phyloP scores from a whole-genome alignment of 2,888 invertebrate genomes.

The Cecidostiba fungosa region DNA sequence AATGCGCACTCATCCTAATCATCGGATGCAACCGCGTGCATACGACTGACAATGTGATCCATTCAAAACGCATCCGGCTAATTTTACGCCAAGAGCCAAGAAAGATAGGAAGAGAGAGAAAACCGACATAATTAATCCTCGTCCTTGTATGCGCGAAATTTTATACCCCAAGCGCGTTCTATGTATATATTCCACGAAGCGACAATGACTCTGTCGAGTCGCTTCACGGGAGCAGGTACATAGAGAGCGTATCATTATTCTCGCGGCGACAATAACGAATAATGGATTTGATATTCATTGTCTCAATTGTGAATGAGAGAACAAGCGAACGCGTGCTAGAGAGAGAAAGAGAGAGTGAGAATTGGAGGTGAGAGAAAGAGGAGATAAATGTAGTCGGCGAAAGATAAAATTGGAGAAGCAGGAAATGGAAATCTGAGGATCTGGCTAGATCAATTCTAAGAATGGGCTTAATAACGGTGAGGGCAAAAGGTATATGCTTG shows the following conservation, averaged over 20 bases:
- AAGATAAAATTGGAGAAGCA: neutral
- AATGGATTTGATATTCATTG: constrained; percentile 73
- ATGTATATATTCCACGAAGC: neutral
- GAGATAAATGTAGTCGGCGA: neutral
- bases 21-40: constrained; percentile 32
- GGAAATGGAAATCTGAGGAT: neutral
- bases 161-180: constrained; percentile 29
- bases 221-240: neutral
- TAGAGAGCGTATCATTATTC: constrained; percentile 68
- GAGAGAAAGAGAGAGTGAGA: neutral
- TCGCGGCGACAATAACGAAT: constrained; percentile 67
- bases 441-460: neutral
- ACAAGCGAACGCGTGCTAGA: neutral
- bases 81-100: neutral
- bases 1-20: constrained; percentile 29
- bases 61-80: neutral
- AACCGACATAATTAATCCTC: constrained; percentile 34
- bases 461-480: neutral
- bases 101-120: neutral
- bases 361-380: neutral
- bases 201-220: constrained; percentile 39
- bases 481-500: neutral
- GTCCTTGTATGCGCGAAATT: constrained; percentile 33
- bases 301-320: constrained; percentile 66
- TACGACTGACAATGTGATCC: neutral